phyloP scores from a whole-genome alignment of 2,113 vertebrate genomes.

The Bothrops jararaca region DNA sequence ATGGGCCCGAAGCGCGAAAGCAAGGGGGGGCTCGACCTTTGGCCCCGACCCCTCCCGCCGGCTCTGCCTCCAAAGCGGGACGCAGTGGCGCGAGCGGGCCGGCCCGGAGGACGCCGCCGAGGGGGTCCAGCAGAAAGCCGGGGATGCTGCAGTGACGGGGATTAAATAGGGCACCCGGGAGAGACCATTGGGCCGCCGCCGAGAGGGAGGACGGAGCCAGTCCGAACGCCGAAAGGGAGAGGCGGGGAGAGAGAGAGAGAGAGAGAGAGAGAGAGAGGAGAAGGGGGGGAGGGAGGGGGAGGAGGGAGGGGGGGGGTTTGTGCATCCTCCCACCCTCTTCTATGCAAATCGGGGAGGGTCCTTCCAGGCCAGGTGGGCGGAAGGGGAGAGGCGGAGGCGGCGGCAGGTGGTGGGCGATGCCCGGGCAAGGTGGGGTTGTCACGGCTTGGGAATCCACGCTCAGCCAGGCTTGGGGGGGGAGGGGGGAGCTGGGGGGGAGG shows the following conservation, averaged over 20 bases:
- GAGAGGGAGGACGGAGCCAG: neutral
- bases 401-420: neutral
- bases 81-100: constrained; percentile 4
- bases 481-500: no score
- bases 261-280: no score
- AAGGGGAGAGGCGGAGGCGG: neutral
- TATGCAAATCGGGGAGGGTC: neutral
- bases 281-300: no score
- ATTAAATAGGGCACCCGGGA: neutral
- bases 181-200: neutral
- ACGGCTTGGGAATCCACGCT: neutral
- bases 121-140: neutral
- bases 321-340: neutral
- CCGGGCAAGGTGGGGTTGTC: no score
- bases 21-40: neutral
- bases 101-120: neutral
- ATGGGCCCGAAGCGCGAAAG: neutral
- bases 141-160: neutral
- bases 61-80: neutral
- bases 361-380: neutral
- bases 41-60: neutral
- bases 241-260: neutral
- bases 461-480: neutral
- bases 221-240: neutral
- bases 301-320: no score